Conservation (phyloP, 2,888 invertebrate species). For the Diogma glabrata region DNA sequence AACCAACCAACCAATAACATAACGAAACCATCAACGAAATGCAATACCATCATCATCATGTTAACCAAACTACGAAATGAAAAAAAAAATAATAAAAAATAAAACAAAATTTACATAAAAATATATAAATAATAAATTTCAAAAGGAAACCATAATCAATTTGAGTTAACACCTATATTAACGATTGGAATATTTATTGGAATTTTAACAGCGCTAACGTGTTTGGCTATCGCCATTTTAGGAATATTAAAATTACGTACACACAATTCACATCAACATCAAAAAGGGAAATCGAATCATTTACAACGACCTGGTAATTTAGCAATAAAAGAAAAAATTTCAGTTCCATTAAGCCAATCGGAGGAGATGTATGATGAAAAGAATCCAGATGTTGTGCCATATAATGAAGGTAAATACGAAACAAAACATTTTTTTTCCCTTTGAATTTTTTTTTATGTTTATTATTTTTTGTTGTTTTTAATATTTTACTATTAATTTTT, state of each 20-base stretch:
- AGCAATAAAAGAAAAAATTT: slow-evolving; percentile 54
- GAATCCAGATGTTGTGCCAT: slow-evolving; percentile 80
- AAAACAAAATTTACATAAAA: too few species aligned
- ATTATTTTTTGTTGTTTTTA: neutral
- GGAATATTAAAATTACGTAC: slow-evolving; percentile 35
- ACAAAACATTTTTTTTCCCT: neutral
- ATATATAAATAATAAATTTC: neutral
- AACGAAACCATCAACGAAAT: too few species aligned
- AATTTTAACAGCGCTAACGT: slow-evolving; percentile 35
- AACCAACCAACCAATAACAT: too few species aligned
- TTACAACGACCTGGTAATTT: slow-evolving; percentile 49
- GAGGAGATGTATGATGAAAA: slow-evolving; percentile 75
- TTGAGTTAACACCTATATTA: slow-evolving; percentile 43
- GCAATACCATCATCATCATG: too few species aligned
- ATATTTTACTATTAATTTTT: neutral
- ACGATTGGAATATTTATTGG: slow-evolving; percentile 39
- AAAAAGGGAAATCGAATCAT: slow-evolving; percentile 26
- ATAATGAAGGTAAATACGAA: slow-evolving; percentile 60
- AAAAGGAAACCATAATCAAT: slow-evolving; percentile 40
- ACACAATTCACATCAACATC: slow-evolving; percentile 32
- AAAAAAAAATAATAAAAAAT: too few species aligned
- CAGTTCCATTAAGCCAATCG: slow-evolving; percentile 49
- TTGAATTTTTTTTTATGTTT: neutral
- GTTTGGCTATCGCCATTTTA: slow-evolving; percentile 36
- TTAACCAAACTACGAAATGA: too few species aligned